These are phyloP conservation scores for Malthinus flaveolus DNA, from an alignment of 2,888 invertebrate species.

Conservation along the genomic window DNA sequence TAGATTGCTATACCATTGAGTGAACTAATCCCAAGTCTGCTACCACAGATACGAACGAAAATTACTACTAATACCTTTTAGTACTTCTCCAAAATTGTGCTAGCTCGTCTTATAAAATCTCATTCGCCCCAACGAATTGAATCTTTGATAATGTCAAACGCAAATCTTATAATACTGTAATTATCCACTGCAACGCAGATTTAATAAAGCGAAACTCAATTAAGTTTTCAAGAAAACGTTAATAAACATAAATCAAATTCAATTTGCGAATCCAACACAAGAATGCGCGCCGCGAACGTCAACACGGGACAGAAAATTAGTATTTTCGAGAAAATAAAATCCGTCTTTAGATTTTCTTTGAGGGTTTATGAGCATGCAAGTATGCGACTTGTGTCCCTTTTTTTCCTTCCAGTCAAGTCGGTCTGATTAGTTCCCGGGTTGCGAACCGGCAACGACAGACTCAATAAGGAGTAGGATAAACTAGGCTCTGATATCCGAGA, in stretches of 20 bases:
- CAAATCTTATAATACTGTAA: constrained; percentile 21
- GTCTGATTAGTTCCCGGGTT: constrained; percentile 30
- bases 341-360: constrained; percentile 11
- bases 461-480: constrained; percentile 36
- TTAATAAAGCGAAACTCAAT: constrained; percentile 24
- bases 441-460: constrained; percentile 25
- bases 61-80: constrained; percentile 46
- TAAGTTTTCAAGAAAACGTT: constrained; percentile 14
- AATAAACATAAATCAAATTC: constrained; percentile 21
- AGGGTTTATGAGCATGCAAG: constrained; percentile 16
- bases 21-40: constrained; percentile 49
- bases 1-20: constrained; percentile 51
- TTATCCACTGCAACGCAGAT: constrained; percentile 16
- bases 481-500: constrained; percentile 37
- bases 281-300: not conserved
- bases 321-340: constrained; percentile 12
- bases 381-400: constrained; percentile 18
- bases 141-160: constrained; percentile 25
- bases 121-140: constrained; percentile 31
- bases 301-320: constrained; percentile 14
- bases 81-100: constrained; percentile 33
- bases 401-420: constrained; percentile 14
- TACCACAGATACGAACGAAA: constrained; percentile 48
- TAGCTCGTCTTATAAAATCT: constrained; percentile 32
- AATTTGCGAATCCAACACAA: constrained; percentile 2